Evolutionary conservation across 1,140 invertebrate genomes (phyloP), one percentile per base, ranked within the genome.

Genomic region (Trichomalopsis sarcophagae): DNA sequence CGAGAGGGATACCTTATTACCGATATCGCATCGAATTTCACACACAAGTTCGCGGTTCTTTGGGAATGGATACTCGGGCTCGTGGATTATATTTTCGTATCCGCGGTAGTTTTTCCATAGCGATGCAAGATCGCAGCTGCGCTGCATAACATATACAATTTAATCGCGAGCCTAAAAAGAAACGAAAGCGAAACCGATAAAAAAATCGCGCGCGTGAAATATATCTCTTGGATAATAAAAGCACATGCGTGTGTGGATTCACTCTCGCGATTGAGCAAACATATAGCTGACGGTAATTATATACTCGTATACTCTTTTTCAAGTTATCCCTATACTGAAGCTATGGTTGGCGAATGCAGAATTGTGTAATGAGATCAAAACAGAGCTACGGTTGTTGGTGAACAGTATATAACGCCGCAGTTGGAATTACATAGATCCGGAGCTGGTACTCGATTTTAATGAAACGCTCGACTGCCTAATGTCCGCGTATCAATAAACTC

Each of bases 1-100:
- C 74, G 85, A 84, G 85, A 84, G 88, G 88, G 82, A 89, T 88
- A 89, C 89, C 89, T 89, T 89, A 86, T 87, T 89, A 88, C 87
- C 88, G 87, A 88, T 89, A 89, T 91, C 89, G 91, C 90, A 89
- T 92, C 91, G 89, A 89, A 91, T 92, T 92, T 92, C 91, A 92
- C 89, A 66, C 81, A 66, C 81, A 87, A 87, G 88, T 89, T 88
- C 91, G 91, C 90, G 91, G 91, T 92, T 91, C 91, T 87, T 89
- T 88, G 88, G 90, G 89, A 92, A 92, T 90, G 90, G 91, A 92
- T 92, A 92, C 91, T 88, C 86, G 79, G 23, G 14, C 23, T 50
- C 33, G n/a, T 79, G 85, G 85, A 86, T 86, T 86, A 86, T 86
- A 82, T 82, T 86, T 83, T 82, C 81, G 75, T 69, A 0, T 47